Evolutionary conservation across 2,113 vertebrate genomes (phyloP).

Genomic region (Patagioenas fasciata): DNA sequence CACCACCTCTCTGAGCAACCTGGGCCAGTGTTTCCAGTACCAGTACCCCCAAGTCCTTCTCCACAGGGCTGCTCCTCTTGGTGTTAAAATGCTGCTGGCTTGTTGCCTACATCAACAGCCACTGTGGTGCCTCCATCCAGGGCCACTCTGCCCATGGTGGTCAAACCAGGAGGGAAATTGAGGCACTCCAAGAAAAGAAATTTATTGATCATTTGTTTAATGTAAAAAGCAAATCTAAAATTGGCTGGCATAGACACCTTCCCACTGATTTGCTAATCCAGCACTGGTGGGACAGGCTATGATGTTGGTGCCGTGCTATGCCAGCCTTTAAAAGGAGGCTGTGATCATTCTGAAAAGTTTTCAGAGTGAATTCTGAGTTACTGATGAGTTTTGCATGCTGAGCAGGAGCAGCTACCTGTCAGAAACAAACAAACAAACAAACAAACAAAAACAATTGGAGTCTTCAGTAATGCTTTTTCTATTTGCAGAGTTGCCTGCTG

Average conservation of each 20-base stretch:
- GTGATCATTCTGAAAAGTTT: not conserved
- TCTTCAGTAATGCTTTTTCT: conserved; percentile 46
- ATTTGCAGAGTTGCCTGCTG: conserved; percentile 91
- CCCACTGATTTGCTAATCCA: not conserved
- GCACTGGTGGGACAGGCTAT: not conserved
- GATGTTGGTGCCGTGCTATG: accelerated
- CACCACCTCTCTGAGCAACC: too few species aligned
- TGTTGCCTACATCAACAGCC: not conserved
- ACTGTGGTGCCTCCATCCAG: not conserved
- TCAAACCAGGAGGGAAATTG: not conserved
- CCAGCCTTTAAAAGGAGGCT: not conserved
- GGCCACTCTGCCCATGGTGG: not conserved
- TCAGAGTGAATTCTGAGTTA: not conserved
- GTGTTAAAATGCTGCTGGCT: not conserved
- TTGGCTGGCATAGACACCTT: not conserved
- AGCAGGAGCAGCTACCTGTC: not conserved
- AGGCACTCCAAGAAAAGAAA: not conserved
- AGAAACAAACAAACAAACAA: not conserved
- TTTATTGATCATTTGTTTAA: not conserved
- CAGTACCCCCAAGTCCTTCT: too few species aligned
- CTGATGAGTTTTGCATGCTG: not conserved
- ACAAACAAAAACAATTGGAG: not conserved
- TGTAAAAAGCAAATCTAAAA: not conserved
- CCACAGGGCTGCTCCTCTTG: not conserved
- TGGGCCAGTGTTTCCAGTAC: too few species aligned